phyloP scores from a whole-genome alignment of 2,888 invertebrate species.

The Gerosis bhagava region DNA sequence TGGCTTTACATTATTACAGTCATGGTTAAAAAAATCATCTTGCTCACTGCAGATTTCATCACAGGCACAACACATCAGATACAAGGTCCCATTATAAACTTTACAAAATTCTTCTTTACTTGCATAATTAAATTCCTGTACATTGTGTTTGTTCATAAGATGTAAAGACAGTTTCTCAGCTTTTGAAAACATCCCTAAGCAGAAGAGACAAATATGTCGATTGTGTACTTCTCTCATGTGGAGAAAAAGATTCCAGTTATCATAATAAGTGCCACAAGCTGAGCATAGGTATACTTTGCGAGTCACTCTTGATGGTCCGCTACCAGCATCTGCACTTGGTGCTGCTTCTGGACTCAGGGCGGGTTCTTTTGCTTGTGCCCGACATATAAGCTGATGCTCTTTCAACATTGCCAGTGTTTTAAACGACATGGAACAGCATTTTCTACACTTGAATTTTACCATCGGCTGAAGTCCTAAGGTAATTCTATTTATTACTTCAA shows the following conservation, averaged over 20 bases:
- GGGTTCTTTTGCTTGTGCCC: constrained; percentile 68
- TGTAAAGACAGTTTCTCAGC: constrained; percentile 91
- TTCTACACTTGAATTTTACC: constrained; percentile 88
- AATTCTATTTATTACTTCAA: no score
- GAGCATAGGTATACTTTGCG: constrained; percentile 91
- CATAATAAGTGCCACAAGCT: constrained; percentile 92
- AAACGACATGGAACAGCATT: constrained; percentile 87
- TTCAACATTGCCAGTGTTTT: constrained; percentile 85
- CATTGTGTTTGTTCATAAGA: constrained; percentile 89
- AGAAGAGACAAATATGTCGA: constrained; percentile 91
- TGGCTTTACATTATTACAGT: constrained; percentile 82
- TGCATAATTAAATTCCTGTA: constrained; percentile 86
- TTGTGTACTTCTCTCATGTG: constrained; percentile 93
- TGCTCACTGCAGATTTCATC: constrained; percentile 89
- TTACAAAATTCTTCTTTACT: constrained; percentile 86
- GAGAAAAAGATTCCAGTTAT: constrained; percentile 92
- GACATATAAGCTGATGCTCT: constrained; percentile 86
- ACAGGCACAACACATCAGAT: constrained; percentile 91
- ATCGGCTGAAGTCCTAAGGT: constrained; percentile 87
- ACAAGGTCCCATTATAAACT: constrained; percentile 86
- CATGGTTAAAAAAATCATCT: constrained; percentile 89
- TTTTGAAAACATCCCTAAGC: constrained; percentile 91
- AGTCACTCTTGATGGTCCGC: constrained; percentile 83
- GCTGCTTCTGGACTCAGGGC: constrained; percentile 65
- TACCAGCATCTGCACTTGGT: constrained; percentile 55